Evolutionary conservation across 1,140 invertebrate genomes (phyloP).

Genomic region (Mizuhopecten yessoensis): DNA sequence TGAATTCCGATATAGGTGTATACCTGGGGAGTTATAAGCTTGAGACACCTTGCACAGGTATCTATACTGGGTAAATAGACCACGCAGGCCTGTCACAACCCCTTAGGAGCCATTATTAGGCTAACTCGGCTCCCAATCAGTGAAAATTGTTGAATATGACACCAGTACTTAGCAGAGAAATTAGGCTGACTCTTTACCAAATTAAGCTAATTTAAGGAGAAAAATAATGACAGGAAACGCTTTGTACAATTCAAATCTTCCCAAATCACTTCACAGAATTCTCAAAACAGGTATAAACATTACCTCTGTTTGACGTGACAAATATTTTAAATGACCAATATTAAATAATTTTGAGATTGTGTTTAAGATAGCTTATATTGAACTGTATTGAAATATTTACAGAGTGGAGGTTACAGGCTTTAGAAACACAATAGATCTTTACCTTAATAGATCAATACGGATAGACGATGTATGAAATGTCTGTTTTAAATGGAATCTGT

Average conservation of each 20-base stretch:
- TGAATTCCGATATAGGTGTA: constrained; percentile 31
- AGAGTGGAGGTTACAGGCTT: background rate
- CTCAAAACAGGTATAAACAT: background rate
- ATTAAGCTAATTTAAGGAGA: background rate
- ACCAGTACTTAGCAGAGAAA: background rate
- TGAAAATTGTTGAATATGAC: background rate
- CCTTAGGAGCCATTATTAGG: background rate
- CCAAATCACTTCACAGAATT: background rate
- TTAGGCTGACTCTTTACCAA: background rate
- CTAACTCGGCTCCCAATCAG: background rate
- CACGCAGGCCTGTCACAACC: background rate
- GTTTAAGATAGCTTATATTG: background rate
- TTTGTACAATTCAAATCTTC: background rate
- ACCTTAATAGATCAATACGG: no score
- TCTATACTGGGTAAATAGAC: constrained; percentile 13
- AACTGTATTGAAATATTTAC: background rate
- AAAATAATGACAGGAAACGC: background rate
- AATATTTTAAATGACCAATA: background rate
- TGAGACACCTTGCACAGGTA: constrained; percentile 1
- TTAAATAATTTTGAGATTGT: background rate
- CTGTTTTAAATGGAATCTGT: background rate
- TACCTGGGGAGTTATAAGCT: background rate
- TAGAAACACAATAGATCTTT: background rate
- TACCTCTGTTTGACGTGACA: background rate
- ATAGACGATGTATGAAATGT: background rate